These are phyloP conservation scores for Drosophila borborema DNA, from an alignment of 2,888 invertebrate species.

Conservation along the genomic window DNA sequence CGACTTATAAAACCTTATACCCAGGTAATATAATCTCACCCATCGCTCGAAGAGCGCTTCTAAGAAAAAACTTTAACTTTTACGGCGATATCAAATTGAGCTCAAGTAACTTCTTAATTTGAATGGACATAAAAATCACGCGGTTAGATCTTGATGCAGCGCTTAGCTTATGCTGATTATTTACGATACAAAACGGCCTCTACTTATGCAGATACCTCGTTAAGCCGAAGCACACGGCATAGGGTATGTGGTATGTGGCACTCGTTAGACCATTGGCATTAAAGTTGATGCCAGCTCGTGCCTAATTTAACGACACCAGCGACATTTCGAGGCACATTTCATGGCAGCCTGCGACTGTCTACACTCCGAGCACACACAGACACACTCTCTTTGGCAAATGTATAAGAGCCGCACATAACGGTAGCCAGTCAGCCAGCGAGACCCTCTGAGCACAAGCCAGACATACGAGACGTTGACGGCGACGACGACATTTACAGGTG, in stretches of 20 bases:
- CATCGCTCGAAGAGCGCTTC: conserved; percentile 12
- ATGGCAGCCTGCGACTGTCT: conserved; percentile 29
- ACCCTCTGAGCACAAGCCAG: conserved; percentile 54
- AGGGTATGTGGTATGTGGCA: background rate
- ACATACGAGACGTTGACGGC: conserved; percentile 55
- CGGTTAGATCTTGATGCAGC: conserved; percentile 27
- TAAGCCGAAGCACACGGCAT: conserved; percentile 15
- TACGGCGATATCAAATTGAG: conserved; percentile 31
- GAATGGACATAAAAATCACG: conserved; percentile 43
- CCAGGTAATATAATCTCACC: conserved; percentile 1
- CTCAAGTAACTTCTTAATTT: conserved; percentile 52
- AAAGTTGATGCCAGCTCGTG: conserved; percentile 49
- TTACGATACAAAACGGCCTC: conserved; percentile 44
- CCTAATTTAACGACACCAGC: conserved; percentile 63
- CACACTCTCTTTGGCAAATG: conserved; percentile 3
- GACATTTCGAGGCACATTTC: conserved; percentile 51
- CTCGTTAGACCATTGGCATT: conserved; percentile 34
- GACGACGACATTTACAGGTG: conserved; percentile 71
- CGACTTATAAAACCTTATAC: conserved; percentile 23
- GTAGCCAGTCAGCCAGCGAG: conserved; percentile 48
- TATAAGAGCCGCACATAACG: conserved; percentile 45
- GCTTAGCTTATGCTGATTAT: conserved; percentile 41
- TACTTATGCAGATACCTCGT: conserved; percentile 29
- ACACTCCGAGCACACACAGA: conserved; percentile 9
- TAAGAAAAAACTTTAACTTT: conserved; percentile 9